Conservation (phyloP, 2,888 invertebrate genomes). For the Pheosia gnoma region DNA sequence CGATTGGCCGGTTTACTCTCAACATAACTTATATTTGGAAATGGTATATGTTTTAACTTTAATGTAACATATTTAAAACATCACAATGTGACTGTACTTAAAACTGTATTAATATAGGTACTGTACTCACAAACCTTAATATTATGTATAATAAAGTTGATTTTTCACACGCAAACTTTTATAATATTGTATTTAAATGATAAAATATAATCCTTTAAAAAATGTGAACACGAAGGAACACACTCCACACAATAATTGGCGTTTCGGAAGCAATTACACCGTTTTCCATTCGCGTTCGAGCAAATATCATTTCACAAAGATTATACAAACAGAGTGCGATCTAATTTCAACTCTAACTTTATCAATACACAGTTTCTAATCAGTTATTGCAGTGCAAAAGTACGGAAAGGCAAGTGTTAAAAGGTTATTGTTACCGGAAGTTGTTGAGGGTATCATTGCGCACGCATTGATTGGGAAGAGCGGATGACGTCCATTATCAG, state of each 20-base stretch:
- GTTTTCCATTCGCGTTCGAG: slow-evolving; percentile 45
- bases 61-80: no score
- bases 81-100: no score
- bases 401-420: slow-evolving; percentile 33
- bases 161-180: no score
- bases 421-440: slow-evolving; percentile 41
- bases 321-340: not conserved
- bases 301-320: slow-evolving; percentile 37
- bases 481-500: slow-evolving; percentile 33
- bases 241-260: slow-evolving; percentile 45
- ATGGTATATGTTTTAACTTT: no score
- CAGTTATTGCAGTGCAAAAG: not conserved
- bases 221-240: slow-evolving; percentile 35
- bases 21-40: no score
- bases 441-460: slow-evolving; percentile 35
- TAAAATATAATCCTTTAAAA: slow-evolving; percentile 4
- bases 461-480: slow-evolving; percentile 36
- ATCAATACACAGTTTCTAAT: slow-evolving; percentile 12
- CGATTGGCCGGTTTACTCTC: no score
- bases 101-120: no score
- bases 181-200: no score
- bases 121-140: no score
- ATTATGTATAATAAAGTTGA: not conserved
- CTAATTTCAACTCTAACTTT: slow-evolving; percentile 14
- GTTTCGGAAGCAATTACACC: slow-evolving; percentile 52